Base-by-base conservation (phyloP, 1,140 invertebrate species). In the Penaeus indicus region DNA sequence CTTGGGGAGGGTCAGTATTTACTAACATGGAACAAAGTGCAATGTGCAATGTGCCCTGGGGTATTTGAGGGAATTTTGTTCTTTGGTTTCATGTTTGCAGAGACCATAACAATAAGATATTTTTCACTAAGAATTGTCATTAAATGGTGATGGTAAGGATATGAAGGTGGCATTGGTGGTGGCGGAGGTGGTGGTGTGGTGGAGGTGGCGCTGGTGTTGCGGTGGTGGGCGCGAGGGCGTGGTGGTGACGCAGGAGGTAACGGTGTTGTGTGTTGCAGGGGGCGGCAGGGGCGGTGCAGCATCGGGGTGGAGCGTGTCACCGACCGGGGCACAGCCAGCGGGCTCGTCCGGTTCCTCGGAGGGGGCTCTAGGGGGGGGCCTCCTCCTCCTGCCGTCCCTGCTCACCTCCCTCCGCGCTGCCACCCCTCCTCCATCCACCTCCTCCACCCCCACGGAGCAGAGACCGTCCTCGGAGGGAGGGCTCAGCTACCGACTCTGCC, bases 391-490 rank as follows among this genome's bases (percentile, higher is more conserved):
- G 81, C 87, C 87, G 69, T 88, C 87, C 87, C 87, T 88, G 67
- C 82, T 88, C 64, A 88, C 87, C 87, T 78, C 87, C 87, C 82
- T 88, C 38, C 81, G 87, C 61, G 69, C 81, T 72, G 63, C 87
- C 87, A 88, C 87, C n/a, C 87, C 87, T 47, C 87, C 87, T 84
- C 87, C 87, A 84, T 88, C 87, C 87, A 88, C 87, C 63, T 86
- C 85, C 75, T 86, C 85, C 85, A 80, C 85, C 62, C 78, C 81
- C 60, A 69, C 84, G 62, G 87, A 88, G 54, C 87, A 88, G 69
- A 62, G 72, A 38, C 81, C 81, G 67, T 78, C 80, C 81, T 78
- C 99, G 93, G 99, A 98, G 97, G 99, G 90, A 38, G 90, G 88
- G 27, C 81, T 91, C 61, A 89, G 87, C 75, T 91, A 91, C 86